Evolutionary conservation across 2,888 invertebrate genomes (phyloP).

Genomic region (Xanthorhoe spadicearia): DNA sequence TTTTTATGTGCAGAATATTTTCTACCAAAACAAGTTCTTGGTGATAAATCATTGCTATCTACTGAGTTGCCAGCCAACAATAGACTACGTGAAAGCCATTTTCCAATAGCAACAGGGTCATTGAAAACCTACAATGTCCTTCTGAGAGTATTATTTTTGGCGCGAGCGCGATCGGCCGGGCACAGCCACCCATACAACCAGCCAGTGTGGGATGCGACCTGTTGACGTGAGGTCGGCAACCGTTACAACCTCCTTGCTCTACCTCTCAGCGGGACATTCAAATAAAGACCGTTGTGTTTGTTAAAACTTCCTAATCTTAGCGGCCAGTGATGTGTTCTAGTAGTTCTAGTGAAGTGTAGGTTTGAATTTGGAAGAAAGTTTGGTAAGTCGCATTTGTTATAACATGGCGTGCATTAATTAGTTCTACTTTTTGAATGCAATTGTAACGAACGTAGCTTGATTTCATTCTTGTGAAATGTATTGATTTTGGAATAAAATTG

Average conservation of each 20-base stretch:
- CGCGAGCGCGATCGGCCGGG: conserved; percentile 76
- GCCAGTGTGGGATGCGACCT: conserved; percentile 81
- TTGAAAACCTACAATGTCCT: conserved; percentile 74
- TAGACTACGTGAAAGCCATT: conserved; percentile 72
- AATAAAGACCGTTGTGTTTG: conserved; percentile 52
- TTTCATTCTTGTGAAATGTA: conserved; percentile 38
- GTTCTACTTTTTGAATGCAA: background rate
- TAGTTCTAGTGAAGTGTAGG: conserved; percentile 24
- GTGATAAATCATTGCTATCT: conserved; percentile 58
- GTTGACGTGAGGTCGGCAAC: conserved; percentile 78
- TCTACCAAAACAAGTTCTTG: conserved; percentile 16
- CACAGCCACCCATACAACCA: conserved; percentile 35
- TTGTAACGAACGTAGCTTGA: background rate
- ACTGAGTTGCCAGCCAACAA: conserved; percentile 57
- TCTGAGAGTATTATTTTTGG: conserved; percentile 80
- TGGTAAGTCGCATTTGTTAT: conserved; percentile 6
- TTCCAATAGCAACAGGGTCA: conserved; percentile 77
- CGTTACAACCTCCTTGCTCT: conserved; percentile 50
- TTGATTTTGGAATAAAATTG: conserved; percentile 53
- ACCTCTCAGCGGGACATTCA: conserved; percentile 60
- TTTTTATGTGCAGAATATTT: background rate
- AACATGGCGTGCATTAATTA: background rate
- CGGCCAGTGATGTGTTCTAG: conserved; percentile 40
- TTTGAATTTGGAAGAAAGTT: conserved; percentile 19
- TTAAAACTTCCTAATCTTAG: conserved; percentile 34